Base-by-base conservation (phyloP, 2,797 vertebrate species). In the Eupleurogrammus muticus region DNA sequence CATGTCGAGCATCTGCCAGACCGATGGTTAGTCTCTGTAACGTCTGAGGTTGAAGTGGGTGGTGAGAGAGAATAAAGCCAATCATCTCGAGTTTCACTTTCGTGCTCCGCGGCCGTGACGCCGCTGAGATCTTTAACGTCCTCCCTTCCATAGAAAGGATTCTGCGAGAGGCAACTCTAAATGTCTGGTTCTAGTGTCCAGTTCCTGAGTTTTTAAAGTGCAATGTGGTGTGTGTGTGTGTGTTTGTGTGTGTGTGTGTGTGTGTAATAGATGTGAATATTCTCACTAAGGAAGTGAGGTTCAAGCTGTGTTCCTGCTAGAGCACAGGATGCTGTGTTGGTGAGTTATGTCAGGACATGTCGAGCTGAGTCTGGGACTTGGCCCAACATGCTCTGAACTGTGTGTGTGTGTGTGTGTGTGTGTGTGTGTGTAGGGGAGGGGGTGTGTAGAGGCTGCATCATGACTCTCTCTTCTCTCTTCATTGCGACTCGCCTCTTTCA, bases 281-380 rank as follows among this genome's bases (percentile, higher is more conserved):
- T n/a, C 40, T 1, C 16, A n/a, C 20, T 13, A 21, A 50, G 48
- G 48, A 50, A 19, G 10, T 50, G 48, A 13, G 1, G 19, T 19
- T 10, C 66, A 65, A 20, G 54, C 56, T 51, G 47, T 49, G 60
- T 52, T 67, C 60, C 4, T 46, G 49, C 9, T 20, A 19, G 46
- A 60, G 70, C 34, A 63, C n/a, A 66, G 49, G 47, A 49, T 50
- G 55, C 13, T 38, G 40, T 51, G 50, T n/a, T 35, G 47, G 32
- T 6, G 70, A 36, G 69, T 50, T 73, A 42, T 70, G 79, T 83
- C 65, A 19, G 58, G 75, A 69, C 88, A 87, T 65, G 83, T 83
- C 70, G 21, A 61, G 70, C 34, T 79, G 53, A 77, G 69, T 23
- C 35, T 73, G 67, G 21, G 55, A 58, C 53, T 54, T 48, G 44